Base-by-base conservation (phyloP, 2,113 vertebrate species). In the Macheiramphus alcinus region DNA sequence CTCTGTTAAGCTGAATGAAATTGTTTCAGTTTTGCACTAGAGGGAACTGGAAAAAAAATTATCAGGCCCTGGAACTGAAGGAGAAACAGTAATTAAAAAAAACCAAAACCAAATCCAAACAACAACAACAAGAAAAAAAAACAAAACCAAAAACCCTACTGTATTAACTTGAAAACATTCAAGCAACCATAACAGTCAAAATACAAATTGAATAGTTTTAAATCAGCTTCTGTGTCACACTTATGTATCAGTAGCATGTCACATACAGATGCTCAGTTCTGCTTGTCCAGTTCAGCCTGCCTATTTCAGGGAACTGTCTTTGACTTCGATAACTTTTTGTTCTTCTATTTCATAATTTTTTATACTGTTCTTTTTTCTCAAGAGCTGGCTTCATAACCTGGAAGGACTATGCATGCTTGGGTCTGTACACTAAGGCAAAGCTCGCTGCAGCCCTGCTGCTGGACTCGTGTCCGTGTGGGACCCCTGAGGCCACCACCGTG, bases 391-490 rank as follows among this genome's bases (percentile, higher is more conserved):
- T 70, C 5, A 1, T 21, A 18, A 22, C 32, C 5, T 15, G 17
- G 53, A 34, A 58, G 7, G 32, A 70, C 14, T 21, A 22, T 3
- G 9, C 10, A 1, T 13, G 5, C 5, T 16, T 17, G 5, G 9
- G 4, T 45, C 58, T 34, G 34, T 11, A 5, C 7, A 3, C 11
- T 11, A 8, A 27, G 16, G 17, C 5, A 38, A 27, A 11, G 14
- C 58, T 74, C 8, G 0, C 12, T 8, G 59, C 26, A 27, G 65
- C 27, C 13, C 27, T 23, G 23, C 27, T 19, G 34, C 4, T 2
- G 22, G 4, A 7, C 13, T 19, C 52, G 16, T 3, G 11, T 5
- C 25, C 1, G 0, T 4, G 5, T 1, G 29, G 11, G 9, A 53
- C 26, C 52, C 52, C 9, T 6, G 34, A 56, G 20, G 14, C 6